phyloP scores from a whole-genome alignment of 2,797 vertebrate species.

The Hypotaenidia philippensis region DNA sequence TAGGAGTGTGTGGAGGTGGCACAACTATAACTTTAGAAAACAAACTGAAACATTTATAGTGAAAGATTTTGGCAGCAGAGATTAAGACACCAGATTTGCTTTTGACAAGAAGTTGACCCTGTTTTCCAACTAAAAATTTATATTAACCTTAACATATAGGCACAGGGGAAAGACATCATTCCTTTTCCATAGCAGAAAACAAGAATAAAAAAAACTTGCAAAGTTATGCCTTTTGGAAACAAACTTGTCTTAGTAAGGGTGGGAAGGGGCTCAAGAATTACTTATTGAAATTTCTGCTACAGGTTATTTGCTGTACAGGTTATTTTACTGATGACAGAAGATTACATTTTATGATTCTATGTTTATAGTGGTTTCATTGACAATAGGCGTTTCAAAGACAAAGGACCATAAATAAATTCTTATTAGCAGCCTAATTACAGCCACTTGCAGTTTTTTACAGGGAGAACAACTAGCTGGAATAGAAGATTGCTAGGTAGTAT shows the following conservation, averaged over 20 bases:
- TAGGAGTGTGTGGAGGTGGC: not conserved
- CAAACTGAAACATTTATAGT: not conserved
- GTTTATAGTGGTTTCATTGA: not conserved
- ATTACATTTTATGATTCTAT: not conserved
- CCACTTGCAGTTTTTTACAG: not conserved
- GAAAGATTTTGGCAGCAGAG: conserved; percentile 9
- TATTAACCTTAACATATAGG: not conserved
- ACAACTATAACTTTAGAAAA: not conserved
- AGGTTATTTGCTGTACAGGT: not conserved
- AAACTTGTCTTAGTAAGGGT: not conserved
- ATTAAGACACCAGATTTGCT: not conserved
- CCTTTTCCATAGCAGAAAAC: not conserved
- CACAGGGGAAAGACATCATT: not conserved
- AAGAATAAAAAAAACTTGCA: not conserved
- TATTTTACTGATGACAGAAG: not conserved
- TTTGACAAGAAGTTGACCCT: not conserved
- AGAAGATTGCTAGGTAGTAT: not conserved
- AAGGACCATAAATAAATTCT: not conserved
- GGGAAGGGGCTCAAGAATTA: not conserved
- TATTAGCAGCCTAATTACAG: not conserved
- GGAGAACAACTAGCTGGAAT: not conserved
- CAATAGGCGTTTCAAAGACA: not conserved
- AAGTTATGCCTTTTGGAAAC: not conserved
- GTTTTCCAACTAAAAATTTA: not conserved
- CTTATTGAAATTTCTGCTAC: not conserved